These are phyloP conservation scores for Nibea coibor DNA, from an alignment of 2,113 vertebrate species.

Conservation along the genomic window DNA sequence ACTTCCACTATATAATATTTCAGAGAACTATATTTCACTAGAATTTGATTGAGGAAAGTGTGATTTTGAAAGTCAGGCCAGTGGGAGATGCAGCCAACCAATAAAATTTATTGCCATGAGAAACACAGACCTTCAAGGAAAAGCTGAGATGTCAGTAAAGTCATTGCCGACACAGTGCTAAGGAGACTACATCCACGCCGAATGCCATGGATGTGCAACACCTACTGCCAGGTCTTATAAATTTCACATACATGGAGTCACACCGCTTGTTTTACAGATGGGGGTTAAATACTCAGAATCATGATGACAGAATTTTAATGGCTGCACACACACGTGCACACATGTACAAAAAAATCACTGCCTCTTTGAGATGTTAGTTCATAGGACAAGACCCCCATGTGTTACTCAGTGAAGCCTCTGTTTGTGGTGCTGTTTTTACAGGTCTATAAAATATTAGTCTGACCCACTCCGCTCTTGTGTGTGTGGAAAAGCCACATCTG, in stretches of 20 bases:
- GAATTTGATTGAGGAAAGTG: slow-evolving; percentile 66
- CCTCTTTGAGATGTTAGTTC: slow-evolving; percentile 75
- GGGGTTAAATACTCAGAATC: slow-evolving; percentile 61
- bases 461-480: slow-evolving; percentile 79
- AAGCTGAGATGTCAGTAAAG: slow-evolving; percentile 57
- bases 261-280: slow-evolving; percentile 64
- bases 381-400: slow-evolving; percentile 73
- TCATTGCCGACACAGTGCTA: slow-evolving; percentile 40
- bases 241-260: slow-evolving; percentile 47
- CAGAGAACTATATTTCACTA: slow-evolving; percentile 66
- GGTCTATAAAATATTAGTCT: slow-evolving; percentile 84
- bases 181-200: slow-evolving; percentile 36
- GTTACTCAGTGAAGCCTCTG: slow-evolving; percentile 78
- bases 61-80: slow-evolving; percentile 64
- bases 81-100: slow-evolving; percentile 51
- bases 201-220: slow-evolving; percentile 32
- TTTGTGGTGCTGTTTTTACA: slow-evolving; percentile 84
- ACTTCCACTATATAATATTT: slow-evolving; percentile 52
- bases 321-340: slow-evolving; percentile 40
- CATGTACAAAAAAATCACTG: slow-evolving; percentile 60
- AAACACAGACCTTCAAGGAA: slow-evolving; percentile 60
- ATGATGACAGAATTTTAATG: slow-evolving; percentile 71
- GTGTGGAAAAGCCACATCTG: slow-evolving; percentile 81
- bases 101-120: slow-evolving; percentile 69
- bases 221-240: slow-evolving; percentile 53